phyloP scores from a whole-genome alignment of 2,797 vertebrate species.

The Phalloptychus januarius region DNA sequence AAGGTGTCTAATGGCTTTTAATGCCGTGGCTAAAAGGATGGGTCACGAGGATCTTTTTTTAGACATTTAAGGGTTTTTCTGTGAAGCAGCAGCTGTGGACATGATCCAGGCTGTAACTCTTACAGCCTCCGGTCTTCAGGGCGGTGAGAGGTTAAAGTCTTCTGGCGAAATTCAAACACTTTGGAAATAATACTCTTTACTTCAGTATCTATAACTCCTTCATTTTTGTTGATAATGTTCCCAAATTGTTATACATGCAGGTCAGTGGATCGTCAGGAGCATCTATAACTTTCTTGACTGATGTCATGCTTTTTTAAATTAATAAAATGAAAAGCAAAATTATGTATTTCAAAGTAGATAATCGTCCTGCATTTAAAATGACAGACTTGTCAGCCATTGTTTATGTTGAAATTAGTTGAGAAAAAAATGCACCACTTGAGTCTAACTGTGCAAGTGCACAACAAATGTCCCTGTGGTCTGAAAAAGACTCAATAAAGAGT shows the following conservation, averaged over 20 bases:
- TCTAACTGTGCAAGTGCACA: no score
- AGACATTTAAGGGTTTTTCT: not conserved
- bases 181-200: not conserved
- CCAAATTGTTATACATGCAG: not conserved
- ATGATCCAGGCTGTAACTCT: not conserved
- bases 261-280: not conserved
- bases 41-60: conserved; percentile 20
- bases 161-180: conserved; percentile 1
- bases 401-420: not conserved
- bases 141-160: not conserved
- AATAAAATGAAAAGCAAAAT: not conserved
- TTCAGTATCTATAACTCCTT: no score
- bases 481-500: no score
- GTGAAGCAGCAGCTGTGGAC: conserved; percentile 1
- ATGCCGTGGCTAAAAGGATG: conserved; percentile 5
- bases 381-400: not conserved
- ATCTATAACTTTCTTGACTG: not conserved
- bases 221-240: no score
- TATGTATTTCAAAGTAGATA: not conserved
- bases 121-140: not conserved
- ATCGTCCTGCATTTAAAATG: not conserved
- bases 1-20: conserved; percentile 33
- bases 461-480: no score
- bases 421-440: no score
- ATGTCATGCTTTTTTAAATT: not conserved